Conservation (phyloP, 2,113 vertebrate genomes). For the Poecilia latipinna region DNA sequence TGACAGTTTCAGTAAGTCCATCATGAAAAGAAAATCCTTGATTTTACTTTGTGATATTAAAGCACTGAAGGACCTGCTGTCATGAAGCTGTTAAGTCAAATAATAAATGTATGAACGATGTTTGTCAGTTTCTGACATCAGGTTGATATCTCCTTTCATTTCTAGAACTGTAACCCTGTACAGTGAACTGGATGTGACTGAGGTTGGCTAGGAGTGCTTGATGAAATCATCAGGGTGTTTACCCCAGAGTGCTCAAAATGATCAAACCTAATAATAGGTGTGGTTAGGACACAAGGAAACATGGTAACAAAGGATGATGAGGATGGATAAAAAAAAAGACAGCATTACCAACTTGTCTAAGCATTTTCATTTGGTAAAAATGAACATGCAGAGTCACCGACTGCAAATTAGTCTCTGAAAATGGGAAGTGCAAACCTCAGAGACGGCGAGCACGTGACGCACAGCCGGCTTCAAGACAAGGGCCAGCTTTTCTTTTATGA, state of each 20-base stretch:
- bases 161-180: background rate
- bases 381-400: conserved; percentile 1
- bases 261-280: conserved; percentile 25
- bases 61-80: background rate
- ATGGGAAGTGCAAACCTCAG: conserved; percentile 38
- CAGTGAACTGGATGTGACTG: background rate
- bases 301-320: conserved; percentile 6
- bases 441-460: conserved; percentile 12
- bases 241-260: background rate
- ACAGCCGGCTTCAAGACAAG: background rate
- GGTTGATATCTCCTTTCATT: background rate
- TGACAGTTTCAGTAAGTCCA: background rate
- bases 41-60: background rate
- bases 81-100: background rate
- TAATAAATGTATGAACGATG: background rate
- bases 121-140: background rate
- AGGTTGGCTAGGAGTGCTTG: background rate
- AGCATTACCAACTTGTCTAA: background rate
- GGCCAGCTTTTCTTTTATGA: background rate
- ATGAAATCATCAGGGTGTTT: background rate
- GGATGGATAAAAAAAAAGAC: conserved; percentile 6
- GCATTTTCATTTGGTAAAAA: background rate
- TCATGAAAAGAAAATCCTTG: background rate
- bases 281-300: conserved; percentile 14
- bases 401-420: background rate